Evolutionary conservation across 2,797 vertebrate species (phyloP), one percentile per base, ranked within the genome.

Genomic region (Chloroceryle amazona): DNA sequence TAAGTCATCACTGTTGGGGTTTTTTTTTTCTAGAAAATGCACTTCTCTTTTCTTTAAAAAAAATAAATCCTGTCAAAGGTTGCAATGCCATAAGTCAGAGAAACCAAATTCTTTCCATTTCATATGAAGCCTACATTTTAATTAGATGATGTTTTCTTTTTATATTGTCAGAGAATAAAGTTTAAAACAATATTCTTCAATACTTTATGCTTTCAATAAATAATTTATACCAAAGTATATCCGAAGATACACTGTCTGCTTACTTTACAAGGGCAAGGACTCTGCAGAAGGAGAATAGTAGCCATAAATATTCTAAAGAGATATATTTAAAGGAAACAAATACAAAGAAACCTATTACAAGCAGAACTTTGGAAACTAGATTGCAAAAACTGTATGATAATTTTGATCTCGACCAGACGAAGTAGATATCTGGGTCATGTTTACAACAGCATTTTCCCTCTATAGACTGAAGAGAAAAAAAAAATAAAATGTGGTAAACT

Each of bases 111-210:
- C 54, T 90, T 93, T 58, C 82, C 19, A 22, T 86, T 94, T 86
- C 80, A 62, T 66, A 70, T 51, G 72, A 91, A 78, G 68, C 52
- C 67, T 81, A 68, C 76, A 81, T 91, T 95, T 93, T 97, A 96
- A 96, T 95, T 91, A 96, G 93, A 73, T 81, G 9, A 87, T 88
- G 76, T 82, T 89, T 51, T 62, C 54, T 91, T 79, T 85, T 90
- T 76, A 72, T 90, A 70, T 83, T 96, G 88, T 94, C 91, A 94
- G 91, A 84, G 54, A 93, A 94, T 91, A 94, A 96, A 96, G 90
- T 91, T 92, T 93, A 95, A 91, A 88, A 93, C 73, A 95, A 95
- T 95, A 86, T 90, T 96, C 82, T 94, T 91, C 78, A 91, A 97
- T 94, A 96, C 70, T 91, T 96, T 67, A 96, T 96, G 70, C 46